These are phyloP conservation scores for Spheniscus mendiculus DNA, from an alignment of 2,113 vertebrate genomes.

Conservation along the genomic window DNA sequence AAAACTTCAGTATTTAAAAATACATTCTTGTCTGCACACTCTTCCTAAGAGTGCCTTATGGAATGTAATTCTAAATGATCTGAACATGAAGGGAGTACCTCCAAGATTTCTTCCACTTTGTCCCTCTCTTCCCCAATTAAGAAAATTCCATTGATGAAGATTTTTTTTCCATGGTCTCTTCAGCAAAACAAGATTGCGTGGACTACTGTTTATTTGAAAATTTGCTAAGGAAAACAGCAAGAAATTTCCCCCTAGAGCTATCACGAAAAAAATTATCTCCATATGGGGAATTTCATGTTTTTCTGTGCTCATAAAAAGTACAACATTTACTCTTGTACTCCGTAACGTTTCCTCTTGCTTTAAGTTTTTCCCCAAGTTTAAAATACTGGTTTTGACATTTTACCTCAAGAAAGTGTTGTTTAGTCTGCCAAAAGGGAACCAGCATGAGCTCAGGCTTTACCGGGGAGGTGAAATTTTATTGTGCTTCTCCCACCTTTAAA, in stretches of 20 bases:
- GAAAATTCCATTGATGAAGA: not conserved
- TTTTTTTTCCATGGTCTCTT: not conserved
- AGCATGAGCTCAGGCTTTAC: not conserved
- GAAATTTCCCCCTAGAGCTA: not conserved
- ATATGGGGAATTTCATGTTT: not conserved
- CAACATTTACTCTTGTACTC: not conserved
- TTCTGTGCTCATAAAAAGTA: not conserved
- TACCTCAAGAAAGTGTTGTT: not conserved
- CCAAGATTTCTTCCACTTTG: not conserved
- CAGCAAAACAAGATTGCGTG: not conserved
- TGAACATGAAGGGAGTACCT: not conserved
- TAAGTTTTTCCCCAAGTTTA: constrained; percentile 3
- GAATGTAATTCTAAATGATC: not conserved
- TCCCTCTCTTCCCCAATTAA: not conserved
- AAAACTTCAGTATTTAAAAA: not conserved
- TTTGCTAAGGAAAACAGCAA: not conserved
- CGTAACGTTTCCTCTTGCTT: not conserved
- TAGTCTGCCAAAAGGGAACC: not conserved
- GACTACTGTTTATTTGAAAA: not conserved
- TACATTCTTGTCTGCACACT: not conserved
- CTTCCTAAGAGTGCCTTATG: not conserved
- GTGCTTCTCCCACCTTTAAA: not conserved
- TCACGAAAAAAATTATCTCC: not conserved
- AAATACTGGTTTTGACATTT: constrained; percentile 6
- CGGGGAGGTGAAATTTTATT: not conserved